phyloP scores from a whole-genome alignment of 2,113 vertebrate genomes.

The Epinephelus moara region DNA sequence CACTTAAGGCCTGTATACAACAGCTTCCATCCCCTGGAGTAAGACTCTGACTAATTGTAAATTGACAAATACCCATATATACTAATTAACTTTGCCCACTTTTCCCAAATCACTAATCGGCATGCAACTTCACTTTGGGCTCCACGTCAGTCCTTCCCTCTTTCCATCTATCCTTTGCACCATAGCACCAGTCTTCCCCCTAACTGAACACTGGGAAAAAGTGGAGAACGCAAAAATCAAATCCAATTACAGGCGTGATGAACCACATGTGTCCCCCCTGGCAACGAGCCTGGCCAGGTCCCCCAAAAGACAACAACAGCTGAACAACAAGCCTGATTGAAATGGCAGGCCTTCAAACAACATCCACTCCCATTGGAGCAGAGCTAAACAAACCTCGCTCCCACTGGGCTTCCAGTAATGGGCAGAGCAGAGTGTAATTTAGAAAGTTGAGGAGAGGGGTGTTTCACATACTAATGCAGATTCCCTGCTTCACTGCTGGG shows the following conservation, averaged over 20 bases:
- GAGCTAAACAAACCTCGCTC: slow-evolving; percentile 76
- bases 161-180: slow-evolving; percentile 29
- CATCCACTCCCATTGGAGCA: slow-evolving; percentile 74
- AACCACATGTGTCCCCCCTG: slow-evolving; percentile 79
- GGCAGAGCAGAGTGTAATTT: slow-evolving; percentile 65
- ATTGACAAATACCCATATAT: slow-evolving; percentile 63
- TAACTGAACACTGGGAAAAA: slow-evolving; percentile 79
- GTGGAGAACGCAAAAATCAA: slow-evolving; percentile 72
- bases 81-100: slow-evolving; percentile 64
- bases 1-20: slow-evolving; percentile 13
- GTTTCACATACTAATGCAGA: slow-evolving; percentile 66
- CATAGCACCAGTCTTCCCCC: slow-evolving; percentile 32
- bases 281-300: slow-evolving; percentile 66
- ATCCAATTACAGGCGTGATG: slow-evolving; percentile 85
- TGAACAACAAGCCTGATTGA: slow-evolving; percentile 80
- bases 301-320: slow-evolving; percentile 76
- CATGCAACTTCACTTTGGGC: slow-evolving; percentile 38
- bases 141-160: slow-evolving; percentile 44
- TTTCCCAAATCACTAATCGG: slow-evolving; percentile 64
- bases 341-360: slow-evolving; percentile 84
- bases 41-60: slow-evolving; percentile 51
- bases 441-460: slow-evolving; percentile 56
- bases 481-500: slow-evolving; percentile 12
- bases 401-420: slow-evolving; percentile 68
- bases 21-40: slow-evolving; percentile 27